phyloP scores from a whole-genome alignment of 2,888 invertebrate genomes.

The Scaeva pyrastri region DNA sequence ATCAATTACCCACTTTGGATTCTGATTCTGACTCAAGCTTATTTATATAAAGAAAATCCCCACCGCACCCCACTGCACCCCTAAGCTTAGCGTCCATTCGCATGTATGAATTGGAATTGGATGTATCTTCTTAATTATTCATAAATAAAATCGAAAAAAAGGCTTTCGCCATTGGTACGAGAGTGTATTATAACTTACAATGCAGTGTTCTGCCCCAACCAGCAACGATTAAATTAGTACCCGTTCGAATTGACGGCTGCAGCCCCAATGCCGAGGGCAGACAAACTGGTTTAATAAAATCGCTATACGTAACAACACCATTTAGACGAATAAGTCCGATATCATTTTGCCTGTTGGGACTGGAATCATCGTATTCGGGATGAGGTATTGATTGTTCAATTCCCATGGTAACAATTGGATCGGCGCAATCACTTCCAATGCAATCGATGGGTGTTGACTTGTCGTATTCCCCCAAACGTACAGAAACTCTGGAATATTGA shows the following conservation, averaged over 20 bases:
- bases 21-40: not conserved
- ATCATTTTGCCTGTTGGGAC: constrained; percentile 87
- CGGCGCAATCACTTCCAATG: constrained; percentile 86
- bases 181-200: constrained; percentile 75
- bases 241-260: constrained; percentile 80
- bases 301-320: constrained; percentile 85
- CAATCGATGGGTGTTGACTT: constrained; percentile 80
- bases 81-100: too few species aligned
- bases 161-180: not conserved
- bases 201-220: constrained; percentile 88
- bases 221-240: constrained; percentile 85
- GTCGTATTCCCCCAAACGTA: constrained; percentile 83
- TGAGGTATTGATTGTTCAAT: constrained; percentile 88
- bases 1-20: not conserved
- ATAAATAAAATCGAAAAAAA: not conserved
- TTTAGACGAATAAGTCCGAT: constrained; percentile 89
- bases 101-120: too few species aligned
- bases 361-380: constrained; percentile 86
- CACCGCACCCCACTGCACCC: too few species aligned
- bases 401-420: constrained; percentile 85
- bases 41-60: too few species aligned
- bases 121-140: too few species aligned
- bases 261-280: constrained; percentile 83
- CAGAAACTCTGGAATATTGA: constrained; percentile 76
- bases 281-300: constrained; percentile 87